These are phyloP conservation scores for Thamnaconus septentrionalis DNA, from an alignment of 2,113 vertebrate genomes.

Conservation along the genomic window DNA sequence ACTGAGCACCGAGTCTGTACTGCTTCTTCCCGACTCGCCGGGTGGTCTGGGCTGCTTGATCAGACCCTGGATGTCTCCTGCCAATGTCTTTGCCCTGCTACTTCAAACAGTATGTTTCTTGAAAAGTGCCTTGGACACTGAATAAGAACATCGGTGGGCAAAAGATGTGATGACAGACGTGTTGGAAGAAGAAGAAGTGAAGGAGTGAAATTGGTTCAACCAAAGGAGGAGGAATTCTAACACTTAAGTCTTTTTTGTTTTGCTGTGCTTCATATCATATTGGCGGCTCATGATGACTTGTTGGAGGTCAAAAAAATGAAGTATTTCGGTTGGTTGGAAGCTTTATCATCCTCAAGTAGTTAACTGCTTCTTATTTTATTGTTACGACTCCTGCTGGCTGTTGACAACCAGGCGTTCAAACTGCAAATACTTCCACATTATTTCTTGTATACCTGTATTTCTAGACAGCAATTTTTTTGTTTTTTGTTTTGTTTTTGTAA, in stretches of 20 bases:
- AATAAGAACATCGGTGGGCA: constrained; percentile 80
- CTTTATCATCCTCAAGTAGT: constrained; percentile 88
- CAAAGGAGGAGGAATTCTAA: constrained; percentile 31
- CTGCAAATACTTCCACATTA: constrained; percentile 82
- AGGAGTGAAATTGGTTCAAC: constrained; percentile 22
- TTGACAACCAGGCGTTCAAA: constrained; percentile 73
- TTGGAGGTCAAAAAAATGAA: constrained; percentile 70
- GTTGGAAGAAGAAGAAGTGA: no score
- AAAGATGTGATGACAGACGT: background rate
- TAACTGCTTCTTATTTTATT: constrained; percentile 33
- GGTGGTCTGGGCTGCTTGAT: no score
- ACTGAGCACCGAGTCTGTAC: no score
- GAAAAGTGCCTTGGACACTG: constrained; percentile 98
- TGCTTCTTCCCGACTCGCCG: no score
- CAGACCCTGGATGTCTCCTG: no score
- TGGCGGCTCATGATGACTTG: constrained; percentile 75
- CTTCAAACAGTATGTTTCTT: constrained; percentile 77
- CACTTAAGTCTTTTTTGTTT: constrained; percentile 65
- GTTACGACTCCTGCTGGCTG: constrained; percentile 82
- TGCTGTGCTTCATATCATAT: constrained; percentile 79
- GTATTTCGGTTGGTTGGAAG: constrained; percentile 85
- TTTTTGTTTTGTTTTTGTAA: constrained; percentile 82
- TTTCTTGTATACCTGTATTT: constrained; percentile 96
- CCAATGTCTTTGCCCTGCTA: no score
- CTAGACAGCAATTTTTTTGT: constrained; percentile 68